Base-by-base conservation (phyloP, 2,888 invertebrate genomes). In the Cephus spinipes region DNA sequence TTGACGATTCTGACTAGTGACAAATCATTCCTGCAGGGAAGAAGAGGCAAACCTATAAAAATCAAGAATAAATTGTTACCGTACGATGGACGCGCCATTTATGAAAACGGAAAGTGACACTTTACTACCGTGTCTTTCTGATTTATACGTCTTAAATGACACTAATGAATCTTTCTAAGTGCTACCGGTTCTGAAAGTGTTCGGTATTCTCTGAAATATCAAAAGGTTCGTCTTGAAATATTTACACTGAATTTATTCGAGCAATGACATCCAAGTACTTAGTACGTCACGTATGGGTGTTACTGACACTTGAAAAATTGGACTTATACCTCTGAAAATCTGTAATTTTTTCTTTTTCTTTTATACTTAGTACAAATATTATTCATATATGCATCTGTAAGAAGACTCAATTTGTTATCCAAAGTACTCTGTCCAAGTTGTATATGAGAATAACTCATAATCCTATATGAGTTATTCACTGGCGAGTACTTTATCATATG, bases 41-140 rank as follows among this genome's bases (percentile, higher is more conserved):
- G 15, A 55, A 2, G 9, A 55, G 2, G 55, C 55, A 23, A 55
- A 55, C 23, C 55, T 23, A 55, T 55, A 55, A 55, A 55, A 55
- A 55, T 55, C 55, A 23, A 55, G 55, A 55, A 55, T 55, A 23
- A 55, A 55, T 15, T 23, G 55, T 55, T 6, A 55, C 9, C 55
- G 23, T 55, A 9, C 2, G 55, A 55, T 55, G 23, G 23, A 23
- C 23, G 55, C 55, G 55, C 9, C 55, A 9, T 55, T 55, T 33
- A 33, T 31, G 71, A 71, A 78, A 78, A 78, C 34, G 40, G 73
- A 78, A 78, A 78, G 76, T 76, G 78, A 78, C 78, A 68, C 76
- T 73, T 76, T 76, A 76, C 76, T 75, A 73, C 76, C 73, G 73
- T 68, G 34, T 69, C 35, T 68, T 35, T 71, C 30, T 76, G 76